These are phyloP conservation scores for Pipistrellus kuhlii DNA, from an alignment of 2,797 vertebrate species.

Conservation along the genomic window DNA sequence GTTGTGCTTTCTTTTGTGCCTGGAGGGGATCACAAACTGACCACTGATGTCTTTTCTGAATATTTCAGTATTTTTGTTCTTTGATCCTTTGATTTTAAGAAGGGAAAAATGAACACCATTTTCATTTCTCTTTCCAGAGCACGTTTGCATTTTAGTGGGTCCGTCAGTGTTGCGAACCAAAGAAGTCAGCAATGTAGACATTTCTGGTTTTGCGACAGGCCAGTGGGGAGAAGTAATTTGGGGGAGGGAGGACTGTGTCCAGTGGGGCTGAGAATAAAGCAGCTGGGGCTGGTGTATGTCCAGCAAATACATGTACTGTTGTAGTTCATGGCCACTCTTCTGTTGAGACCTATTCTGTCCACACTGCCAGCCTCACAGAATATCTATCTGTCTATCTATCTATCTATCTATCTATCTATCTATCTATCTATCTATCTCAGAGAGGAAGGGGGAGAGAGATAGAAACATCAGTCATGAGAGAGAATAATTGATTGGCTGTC, in stretches of 20 bases:
- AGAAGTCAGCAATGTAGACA: neutral
- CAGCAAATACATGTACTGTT: neutral
- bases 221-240: neutral
- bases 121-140: neutral
- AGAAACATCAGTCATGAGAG: no score
- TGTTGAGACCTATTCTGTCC: neutral
- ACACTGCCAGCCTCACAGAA: neutral
- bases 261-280: neutral
- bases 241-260: neutral
- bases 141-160: neutral
- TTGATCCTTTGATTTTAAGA: slow-evolving; percentile 22
- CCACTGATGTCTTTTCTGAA: neutral
- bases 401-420: no score
- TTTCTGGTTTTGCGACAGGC: neutral
- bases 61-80: slow-evolving; percentile 8
- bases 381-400: neutral
- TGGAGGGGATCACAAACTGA: neutral
- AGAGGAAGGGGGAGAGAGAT: no score
- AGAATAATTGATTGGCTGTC: no score
- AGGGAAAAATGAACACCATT: neutral
- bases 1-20: neutral
- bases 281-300: neutral
- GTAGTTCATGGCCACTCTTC: neutral
- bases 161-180: neutral
- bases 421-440: no score